These are phyloP conservation scores for Aphelenchoides fujianensis DNA, from an alignment of 1,140 invertebrate species.

Conservation along the genomic window DNA sequence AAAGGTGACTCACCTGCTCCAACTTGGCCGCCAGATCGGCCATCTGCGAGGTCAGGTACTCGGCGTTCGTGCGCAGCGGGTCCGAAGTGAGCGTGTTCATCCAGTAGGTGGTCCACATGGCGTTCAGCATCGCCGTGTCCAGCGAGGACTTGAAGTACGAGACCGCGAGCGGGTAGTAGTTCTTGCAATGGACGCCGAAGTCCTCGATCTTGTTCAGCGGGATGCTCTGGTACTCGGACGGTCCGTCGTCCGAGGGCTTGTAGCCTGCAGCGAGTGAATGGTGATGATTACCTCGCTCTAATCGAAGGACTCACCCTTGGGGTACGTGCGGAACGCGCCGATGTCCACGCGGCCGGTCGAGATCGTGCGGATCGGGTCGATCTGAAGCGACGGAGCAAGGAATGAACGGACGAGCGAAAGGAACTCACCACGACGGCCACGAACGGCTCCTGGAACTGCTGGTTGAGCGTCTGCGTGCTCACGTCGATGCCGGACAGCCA, in stretches of 20 bases:
- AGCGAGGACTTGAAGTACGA: conserved; percentile 81
- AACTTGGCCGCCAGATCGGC: conserved; percentile 40
- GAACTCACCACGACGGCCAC: conserved; percentile 84
- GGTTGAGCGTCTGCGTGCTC: conserved; percentile 96
- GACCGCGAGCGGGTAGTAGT: conserved; percentile 95
- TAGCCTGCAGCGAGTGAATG: conserved; percentile 71
- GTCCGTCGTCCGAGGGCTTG: conserved; percentile 95
- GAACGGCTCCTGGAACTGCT: conserved; percentile 98
- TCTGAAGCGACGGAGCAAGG: conserved; percentile 65
- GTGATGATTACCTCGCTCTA: too few species aligned
- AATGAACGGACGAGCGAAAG: too few species aligned
- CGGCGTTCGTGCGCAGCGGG: conserved; percentile 35
- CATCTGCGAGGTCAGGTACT: conserved; percentile 43
- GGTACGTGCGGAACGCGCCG: conserved; percentile 96
- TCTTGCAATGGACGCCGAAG: conserved; percentile 98
- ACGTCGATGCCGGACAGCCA: conserved; percentile 99
- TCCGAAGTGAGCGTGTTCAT: conserved; percentile 43
- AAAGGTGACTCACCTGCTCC: conserved; percentile 38
- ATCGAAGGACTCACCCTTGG: conserved; percentile 72
- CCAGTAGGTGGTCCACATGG: conserved; percentile 48
- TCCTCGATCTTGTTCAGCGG: conserved; percentile 99
- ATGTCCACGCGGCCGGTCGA: conserved; percentile 98
- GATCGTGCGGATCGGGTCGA: conserved; percentile 96
- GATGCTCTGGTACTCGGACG: conserved; percentile 97
- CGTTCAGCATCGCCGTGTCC: conserved; percentile 43